Base-by-base conservation (phyloP, 2,113 vertebrate species). In the Hylia prasina region DNA sequence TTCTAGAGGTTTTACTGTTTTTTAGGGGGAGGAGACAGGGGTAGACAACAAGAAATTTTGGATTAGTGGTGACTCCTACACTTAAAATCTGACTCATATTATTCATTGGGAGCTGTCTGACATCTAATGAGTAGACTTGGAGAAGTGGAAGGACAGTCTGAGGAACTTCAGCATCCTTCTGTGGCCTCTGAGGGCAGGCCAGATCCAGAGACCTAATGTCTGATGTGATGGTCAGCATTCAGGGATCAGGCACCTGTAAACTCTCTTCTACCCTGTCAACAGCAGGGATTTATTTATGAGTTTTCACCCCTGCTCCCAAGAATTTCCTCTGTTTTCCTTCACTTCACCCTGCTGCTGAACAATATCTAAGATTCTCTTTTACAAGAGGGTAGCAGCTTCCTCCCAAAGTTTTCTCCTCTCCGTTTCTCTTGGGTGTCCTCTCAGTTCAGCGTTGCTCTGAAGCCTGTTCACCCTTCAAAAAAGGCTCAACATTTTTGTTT, bases 401-500 rank as follows among this genome's bases (percentile, higher is more conserved):
- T 80, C 14, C n/a, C 4, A 1, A 78, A 65, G 15, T 27, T 80
- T 79, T 68, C 48, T 72, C 17, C 54, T 69, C 25, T 76, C 16
- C 3, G 21, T 61, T 54, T 68, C 19, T 47, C n/a, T 23, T 60
- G 42, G 33, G 21, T 68, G n/a, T 25, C 76, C 82, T 65, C 60
- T 87, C 27, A 58, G 47, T 27, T 83, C 37, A 54, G 35, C 24
- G 48, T 35, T 90, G 35, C 56, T 83, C 75, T 56, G 20, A 86
- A 82, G 33, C 54, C 70, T 79, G 37, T 72, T 85, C 65, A 61
- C 24, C 27, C 60, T 94, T 82, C 66, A 85, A 63, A 90, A 93
- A 89, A 79, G 20, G 60, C 40, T 71, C 79, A 92, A 66, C 54
- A 81, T 81, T 82, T 94, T 73, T 73, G 37, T 78, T 96, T 93